Evolutionary conservation across 1,140 invertebrate species (phyloP).

Genomic region (Monochamus saltuarius): DNA sequence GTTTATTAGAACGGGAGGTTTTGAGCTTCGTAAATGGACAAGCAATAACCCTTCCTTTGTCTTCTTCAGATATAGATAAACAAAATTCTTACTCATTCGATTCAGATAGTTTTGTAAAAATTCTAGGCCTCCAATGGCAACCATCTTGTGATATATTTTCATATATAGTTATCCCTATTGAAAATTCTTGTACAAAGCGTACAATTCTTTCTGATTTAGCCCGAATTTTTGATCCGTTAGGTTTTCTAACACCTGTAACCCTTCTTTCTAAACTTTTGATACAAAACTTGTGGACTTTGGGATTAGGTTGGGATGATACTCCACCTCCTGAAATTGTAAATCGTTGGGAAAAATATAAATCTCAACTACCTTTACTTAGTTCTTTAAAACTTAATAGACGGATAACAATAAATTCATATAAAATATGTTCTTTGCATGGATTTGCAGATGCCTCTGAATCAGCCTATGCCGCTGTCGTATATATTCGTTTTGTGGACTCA

Average conservation of each 20-base stretch:
- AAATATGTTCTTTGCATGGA: no score
- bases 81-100: background rate
- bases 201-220: background rate
- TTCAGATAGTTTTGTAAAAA: background rate
- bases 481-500: no score
- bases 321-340: no score
- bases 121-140: conserved; percentile 1
- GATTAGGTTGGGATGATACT: conserved; percentile 8
- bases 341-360: no score
- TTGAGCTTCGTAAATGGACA: conserved; percentile 47
- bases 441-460: no score
- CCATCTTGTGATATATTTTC: background rate
- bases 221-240: conserved; percentile 5
- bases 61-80: background rate
- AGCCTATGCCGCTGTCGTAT: no score
- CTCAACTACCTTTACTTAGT: no score
- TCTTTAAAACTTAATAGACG: no score
- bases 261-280: background rate
- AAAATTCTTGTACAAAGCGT: background rate
- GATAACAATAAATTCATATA: no score
- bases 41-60: conserved; percentile 40
- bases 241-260: background rate
- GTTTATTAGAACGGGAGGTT: conserved; percentile 1
- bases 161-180: background rate
- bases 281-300: background rate